Conservation (phyloP, 2,888 invertebrate species). For the Scaptomyza cyrtandrae region DNA sequence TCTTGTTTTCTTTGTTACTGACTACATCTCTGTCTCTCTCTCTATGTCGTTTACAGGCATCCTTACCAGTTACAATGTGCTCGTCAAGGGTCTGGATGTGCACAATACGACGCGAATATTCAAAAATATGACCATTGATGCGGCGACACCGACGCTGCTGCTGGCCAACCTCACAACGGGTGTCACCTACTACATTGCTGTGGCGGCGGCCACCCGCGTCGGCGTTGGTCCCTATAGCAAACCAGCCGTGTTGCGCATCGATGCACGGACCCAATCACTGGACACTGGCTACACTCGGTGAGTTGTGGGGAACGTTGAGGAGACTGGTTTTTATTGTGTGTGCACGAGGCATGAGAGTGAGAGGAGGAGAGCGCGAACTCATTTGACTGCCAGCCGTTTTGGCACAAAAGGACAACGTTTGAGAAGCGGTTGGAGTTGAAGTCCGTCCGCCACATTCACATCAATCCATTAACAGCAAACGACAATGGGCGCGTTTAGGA, state of each 20-base stretch:
- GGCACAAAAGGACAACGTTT: conserved; percentile 41
- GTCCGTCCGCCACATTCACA: conserved; percentile 54
- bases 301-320: conserved; percentile 24
- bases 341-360: not conserved
- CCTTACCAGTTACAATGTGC: conserved; percentile 92
- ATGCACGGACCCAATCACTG: conserved; percentile 86
- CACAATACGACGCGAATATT: conserved; percentile 86
- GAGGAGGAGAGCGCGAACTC: conserved; percentile 42
- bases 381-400: conserved; percentile 68
- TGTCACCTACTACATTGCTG: conserved; percentile 92
- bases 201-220: conserved; percentile 92
- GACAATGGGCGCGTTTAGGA: conserved; percentile 62
- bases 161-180: conserved; percentile 93
- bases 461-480: conserved; percentile 80
- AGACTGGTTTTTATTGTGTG: conserved; percentile 45
- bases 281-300: conserved; percentile 85
- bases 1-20: conserved; percentile 16
- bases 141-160: conserved; percentile 89
- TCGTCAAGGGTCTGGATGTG: conserved; percentile 87
- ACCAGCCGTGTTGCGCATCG: conserved; percentile 88
- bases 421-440: conserved; percentile 12
- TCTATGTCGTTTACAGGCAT: conserved; percentile 82
- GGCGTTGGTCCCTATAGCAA: conserved; percentile 92
- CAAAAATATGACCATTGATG: conserved; percentile 90
- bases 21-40: conserved; percentile 3